phyloP scores from a whole-genome alignment of 1,140 invertebrate species.

The Akabosia matsudoensis region DNA sequence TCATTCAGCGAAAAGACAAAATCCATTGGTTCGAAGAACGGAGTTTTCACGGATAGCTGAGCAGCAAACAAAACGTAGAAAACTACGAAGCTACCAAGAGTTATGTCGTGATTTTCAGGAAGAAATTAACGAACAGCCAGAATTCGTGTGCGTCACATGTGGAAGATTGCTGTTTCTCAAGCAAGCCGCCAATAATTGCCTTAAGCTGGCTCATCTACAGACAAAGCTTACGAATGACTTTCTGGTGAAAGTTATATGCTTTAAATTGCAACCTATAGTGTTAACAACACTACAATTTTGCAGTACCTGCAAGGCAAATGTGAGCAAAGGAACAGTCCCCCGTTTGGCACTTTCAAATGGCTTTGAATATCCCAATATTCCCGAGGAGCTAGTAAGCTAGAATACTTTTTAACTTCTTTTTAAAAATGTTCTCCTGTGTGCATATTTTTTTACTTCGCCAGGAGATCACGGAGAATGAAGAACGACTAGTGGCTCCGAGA shows the following conservation, averaged over 20 bases:
- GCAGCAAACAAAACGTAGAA: not conserved
- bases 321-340: slow-evolving; percentile 7
- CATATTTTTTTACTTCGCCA: not conserved
- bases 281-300: not conserved
- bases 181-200: no score
- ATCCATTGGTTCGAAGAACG: not conserved
- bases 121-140: not conserved
- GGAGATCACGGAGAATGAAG: not conserved
- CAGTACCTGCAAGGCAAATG: not conserved
- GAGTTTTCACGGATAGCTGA: not conserved
- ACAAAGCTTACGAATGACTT: not conserved
- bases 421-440: not conserved
- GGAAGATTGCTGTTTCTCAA: no score
- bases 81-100: not conserved
- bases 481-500: slow-evolving; percentile 27
- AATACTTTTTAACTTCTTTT: no score
- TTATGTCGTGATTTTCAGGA: not conserved
- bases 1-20: not conserved
- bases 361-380: slow-evolving; percentile 27
- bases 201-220: not conserved
- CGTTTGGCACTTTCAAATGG: slow-evolving; percentile 33
- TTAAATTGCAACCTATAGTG: not conserved
- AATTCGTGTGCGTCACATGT: no score
- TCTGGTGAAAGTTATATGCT: not conserved
- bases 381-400: not conserved